Conservation (phyloP, 2,797 vertebrate genomes). For the Cirrhinus mrigala region DNA sequence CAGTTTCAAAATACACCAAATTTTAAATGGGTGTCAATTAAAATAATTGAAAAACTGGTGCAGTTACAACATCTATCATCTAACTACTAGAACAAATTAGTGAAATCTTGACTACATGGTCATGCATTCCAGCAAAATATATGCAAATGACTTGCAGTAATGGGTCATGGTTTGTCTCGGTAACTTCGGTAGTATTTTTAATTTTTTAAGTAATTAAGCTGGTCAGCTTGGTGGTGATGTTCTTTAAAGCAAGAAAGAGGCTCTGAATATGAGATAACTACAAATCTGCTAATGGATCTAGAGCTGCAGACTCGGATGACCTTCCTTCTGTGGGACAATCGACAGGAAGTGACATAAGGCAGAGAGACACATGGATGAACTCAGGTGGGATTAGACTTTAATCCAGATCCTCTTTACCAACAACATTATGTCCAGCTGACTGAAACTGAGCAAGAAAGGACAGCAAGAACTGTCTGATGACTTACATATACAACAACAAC, state of each 20-base stretch:
- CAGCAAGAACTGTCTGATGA: background rate
- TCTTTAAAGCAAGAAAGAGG: background rate
- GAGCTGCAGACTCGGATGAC: slow-evolving; percentile 8
- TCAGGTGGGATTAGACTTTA: slow-evolving; percentile 47
- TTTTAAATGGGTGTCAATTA: background rate
- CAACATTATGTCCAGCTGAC: background rate
- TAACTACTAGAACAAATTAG: background rate
- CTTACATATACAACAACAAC: background rate
- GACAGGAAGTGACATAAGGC: slow-evolving; percentile 47
- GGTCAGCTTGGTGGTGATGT: background rate
- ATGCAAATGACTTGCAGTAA: background rate
- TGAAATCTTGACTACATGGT: background rate
- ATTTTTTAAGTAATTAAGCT: background rate
- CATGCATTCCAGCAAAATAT: background rate
- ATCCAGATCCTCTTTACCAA: slow-evolving; percentile 48
- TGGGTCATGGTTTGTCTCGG: background rate
- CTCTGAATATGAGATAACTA: slow-evolving; percentile 26
- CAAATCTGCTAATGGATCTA: slow-evolving; percentile 21
- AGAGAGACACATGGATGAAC: slow-evolving; percentile 7
- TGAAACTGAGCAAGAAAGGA: background rate
- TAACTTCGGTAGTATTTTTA: background rate
- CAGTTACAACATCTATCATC: background rate
- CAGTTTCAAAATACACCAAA: background rate
- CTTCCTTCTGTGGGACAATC: slow-evolving; percentile 30
- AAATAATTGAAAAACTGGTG: background rate